Evolutionary conservation across 2,888 invertebrate species (phyloP).

Genomic region (Ochropleura leucogaster): DNA sequence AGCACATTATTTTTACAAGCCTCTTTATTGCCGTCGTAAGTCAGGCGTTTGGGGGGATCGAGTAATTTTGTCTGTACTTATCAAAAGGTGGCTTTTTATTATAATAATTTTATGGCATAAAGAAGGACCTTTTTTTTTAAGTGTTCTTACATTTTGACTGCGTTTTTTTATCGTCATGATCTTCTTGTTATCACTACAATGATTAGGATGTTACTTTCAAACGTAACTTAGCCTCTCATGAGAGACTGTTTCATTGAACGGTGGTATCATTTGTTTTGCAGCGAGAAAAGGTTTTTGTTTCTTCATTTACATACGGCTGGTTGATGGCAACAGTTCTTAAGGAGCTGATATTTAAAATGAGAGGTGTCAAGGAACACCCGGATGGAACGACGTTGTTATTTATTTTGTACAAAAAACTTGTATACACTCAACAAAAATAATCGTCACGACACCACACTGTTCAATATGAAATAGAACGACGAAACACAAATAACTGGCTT

Average conservation of each 20-base stretch:
- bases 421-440: no score
- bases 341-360: no score
- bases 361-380: no score
- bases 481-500: no score
- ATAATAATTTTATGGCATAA: neutral
- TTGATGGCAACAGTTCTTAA: no score
- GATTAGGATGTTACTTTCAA: neutral
- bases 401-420: no score
- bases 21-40: slow-evolving; percentile 46
- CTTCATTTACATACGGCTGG: neutral
- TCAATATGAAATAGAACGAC: no score
- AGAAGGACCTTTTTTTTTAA: neutral
- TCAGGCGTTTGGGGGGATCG: slow-evolving; percentile 26
- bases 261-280: no score
- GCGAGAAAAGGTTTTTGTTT: neutral
- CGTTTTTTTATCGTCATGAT: neutral
- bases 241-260: neutral
- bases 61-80: slow-evolving; percentile 27
- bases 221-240: neutral
- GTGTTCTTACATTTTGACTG: neutral
- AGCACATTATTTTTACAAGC: slow-evolving; percentile 43
- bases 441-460: no score
- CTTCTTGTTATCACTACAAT: neutral
- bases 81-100: slow-evolving; percentile 20
- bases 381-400: no score